Evolutionary conservation across 1,140 invertebrate species (phyloP).

Genomic region (Saccostrea cuccullata): DNA sequence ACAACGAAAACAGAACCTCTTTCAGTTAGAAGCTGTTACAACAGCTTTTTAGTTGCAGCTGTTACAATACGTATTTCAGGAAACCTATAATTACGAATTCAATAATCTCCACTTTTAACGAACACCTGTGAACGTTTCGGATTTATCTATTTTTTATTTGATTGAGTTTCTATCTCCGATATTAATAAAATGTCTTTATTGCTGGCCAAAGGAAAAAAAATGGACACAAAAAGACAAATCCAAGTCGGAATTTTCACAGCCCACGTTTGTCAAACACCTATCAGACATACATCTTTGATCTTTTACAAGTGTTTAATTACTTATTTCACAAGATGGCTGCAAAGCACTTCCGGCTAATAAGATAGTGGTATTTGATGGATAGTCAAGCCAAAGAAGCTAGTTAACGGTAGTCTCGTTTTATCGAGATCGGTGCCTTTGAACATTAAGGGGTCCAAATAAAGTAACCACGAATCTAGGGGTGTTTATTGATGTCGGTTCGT

Average conservation of each 20-base stretch:
- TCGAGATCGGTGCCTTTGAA: not conserved
- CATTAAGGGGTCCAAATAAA: not conserved
- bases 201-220: not conserved
- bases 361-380: conserved; percentile 12
- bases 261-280: not conserved
- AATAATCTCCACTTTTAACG: not conserved
- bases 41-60: too few species aligned
- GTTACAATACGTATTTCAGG: too few species aligned
- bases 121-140: not conserved
- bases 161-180: not conserved
- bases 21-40: too few species aligned
- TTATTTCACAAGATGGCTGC: not conserved
- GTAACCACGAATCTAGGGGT: not conserved
- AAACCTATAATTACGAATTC: too few species aligned
- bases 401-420: conserved; percentile 25
- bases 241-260: conserved; percentile 7
- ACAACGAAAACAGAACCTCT: too few species aligned
- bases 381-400: not conserved
- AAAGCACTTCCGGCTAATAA: conserved; percentile 20
- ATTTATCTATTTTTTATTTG: conserved; percentile 2
- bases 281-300: not conserved
- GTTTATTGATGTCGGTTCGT: conserved; percentile 1
- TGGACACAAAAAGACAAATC: not conserved
- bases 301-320: conserved; percentile 31
- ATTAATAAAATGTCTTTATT: conserved; percentile 22